A percentile compares a stretch with the other conserved stretches of the same genome.
Evolutionary conservation across 1,140 invertebrate species (phyloP).

Genomic region (Sinonovacula constricta): DNA sequence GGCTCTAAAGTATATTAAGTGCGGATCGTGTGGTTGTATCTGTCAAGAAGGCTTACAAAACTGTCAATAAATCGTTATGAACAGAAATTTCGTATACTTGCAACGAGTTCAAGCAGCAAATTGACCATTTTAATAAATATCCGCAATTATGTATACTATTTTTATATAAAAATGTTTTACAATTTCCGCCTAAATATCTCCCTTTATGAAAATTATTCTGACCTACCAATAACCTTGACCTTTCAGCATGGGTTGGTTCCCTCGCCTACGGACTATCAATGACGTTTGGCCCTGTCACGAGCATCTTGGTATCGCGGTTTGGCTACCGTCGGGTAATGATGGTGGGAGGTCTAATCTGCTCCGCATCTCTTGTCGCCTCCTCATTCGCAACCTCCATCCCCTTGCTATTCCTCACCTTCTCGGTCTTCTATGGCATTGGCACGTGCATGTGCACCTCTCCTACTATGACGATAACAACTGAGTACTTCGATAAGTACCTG

Average conservation of each 20-base stretch:
- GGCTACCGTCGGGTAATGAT: conserved; percentile 65
- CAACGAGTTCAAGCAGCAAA: too few species aligned
- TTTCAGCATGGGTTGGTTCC: conserved; percentile 73
- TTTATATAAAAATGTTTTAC: too few species aligned
- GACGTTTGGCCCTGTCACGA: conserved; percentile 65
- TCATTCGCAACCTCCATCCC: conserved; percentile 62
- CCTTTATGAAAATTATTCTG: too few species aligned
- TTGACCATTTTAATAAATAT: too few species aligned
- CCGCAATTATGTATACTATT: too few species aligned
- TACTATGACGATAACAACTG: conserved; percentile 63
- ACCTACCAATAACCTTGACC: background rate
- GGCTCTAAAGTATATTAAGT: too few species aligned
- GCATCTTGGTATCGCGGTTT: conserved; percentile 57
- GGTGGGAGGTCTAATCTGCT: conserved; percentile 61
- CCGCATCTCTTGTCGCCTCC: conserved; percentile 57
- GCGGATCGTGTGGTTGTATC: too few species aligned
- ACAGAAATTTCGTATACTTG: too few species aligned
- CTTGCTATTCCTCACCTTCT: conserved; percentile 64
- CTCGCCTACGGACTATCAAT: conserved; percentile 67
- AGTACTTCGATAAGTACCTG: conserved; percentile 70
- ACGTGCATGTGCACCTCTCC: conserved; percentile 63
- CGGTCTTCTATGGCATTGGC: conserved; percentile 68
- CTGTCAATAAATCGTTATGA: too few species aligned
- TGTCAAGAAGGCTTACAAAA: too few species aligned
- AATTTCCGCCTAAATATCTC: too few species aligned